Evolutionary conservation across 2,888 invertebrate genomes (phyloP).

Genomic region (Pristionchus mayeri): DNA sequence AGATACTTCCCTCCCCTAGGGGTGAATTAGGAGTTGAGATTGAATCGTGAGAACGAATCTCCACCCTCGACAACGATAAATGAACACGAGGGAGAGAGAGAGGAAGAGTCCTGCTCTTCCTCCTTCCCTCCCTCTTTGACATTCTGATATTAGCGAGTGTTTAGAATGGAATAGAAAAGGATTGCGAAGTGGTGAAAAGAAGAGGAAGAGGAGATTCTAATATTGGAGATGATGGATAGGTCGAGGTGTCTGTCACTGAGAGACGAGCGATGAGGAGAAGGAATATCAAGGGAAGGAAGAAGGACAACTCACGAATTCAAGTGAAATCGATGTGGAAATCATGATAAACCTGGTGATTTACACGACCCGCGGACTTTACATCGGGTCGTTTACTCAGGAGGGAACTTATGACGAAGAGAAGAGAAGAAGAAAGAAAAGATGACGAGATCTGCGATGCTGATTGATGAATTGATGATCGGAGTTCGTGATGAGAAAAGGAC

Average conservation of each 20-base stretch:
- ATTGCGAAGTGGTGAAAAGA: conserved; percentile 10
- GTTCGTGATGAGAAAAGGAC: not conserved
- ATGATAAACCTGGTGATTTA: conserved; percentile 1
- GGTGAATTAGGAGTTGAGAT: not conserved
- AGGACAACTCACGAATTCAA: not conserved
- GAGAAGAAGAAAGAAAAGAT: not conserved
- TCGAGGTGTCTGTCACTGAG: not conserved
- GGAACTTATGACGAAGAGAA: conserved; percentile 10
- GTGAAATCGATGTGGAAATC: not conserved
- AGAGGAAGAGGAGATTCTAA: conserved; percentile 1
- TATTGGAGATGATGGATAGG: conserved; percentile 42
- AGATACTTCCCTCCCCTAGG: not conserved
- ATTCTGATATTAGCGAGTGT: not conserved
- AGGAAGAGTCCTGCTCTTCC: not conserved
- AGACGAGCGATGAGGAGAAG: not conserved
- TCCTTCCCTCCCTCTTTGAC: not conserved
- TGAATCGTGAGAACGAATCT: not conserved
- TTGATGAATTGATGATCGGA: not conserved
- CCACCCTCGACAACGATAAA: not conserved
- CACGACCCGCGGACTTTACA: conserved; percentile 29
- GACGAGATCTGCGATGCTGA: conserved; percentile 21
- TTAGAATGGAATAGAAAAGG: not conserved
- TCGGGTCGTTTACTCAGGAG: conserved; percentile 9
- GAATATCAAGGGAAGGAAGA: not conserved
- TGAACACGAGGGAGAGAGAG: not conserved